Base-by-base conservation (phyloP, 2,888 invertebrate genomes). In the Chaitophorus viminalis region DNA sequence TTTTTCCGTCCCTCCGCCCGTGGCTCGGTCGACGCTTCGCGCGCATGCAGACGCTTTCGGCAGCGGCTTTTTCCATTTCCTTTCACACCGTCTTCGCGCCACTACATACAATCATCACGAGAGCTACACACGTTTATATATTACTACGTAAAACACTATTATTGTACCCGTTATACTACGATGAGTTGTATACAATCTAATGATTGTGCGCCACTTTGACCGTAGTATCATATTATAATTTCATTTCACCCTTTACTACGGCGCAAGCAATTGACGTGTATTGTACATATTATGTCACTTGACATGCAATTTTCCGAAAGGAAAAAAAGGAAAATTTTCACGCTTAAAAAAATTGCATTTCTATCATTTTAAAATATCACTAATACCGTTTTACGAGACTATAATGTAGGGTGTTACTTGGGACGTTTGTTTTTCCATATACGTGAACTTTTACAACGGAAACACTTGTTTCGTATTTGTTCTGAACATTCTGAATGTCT, bases 1-100 rank as follows among this genome's bases (percentile, higher is more conserved):
- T 86, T 86, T 78, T 79, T 78, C 70, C 89, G 25, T 77, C 65
- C 72, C 82, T 82, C 83, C 89, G 89, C 89, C 70, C 8, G 6
- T 6, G 29, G n/a, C 33, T 9, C 60, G 25, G 5, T 4, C n/a
- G 3, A 68, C 31, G 39, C 39, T n/a, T 9, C 60, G 11, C 74
- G n/a, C n/a, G n/a, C n/a, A n/a, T n/a, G n/a, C 31, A 11, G 25
- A 17, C 65, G 68, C n/a, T n/a, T 14, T 70, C 36, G 36, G 25
- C 36, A 3, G 33, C 14, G 79, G 11, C 31, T 83, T 83, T 83
- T 75, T 36, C 65, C 65, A 74, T 87, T 87, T 79, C 87, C 72
- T 87, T 87, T 87, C 81, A 75, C 87, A 81, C 72, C 87, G 72
- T 78, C 72, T 81, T 87, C 84, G 84, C 84, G 65, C 25, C 76